phyloP scores from a whole-genome alignment of 2,797 vertebrate species.

The Champsocephalus esox region DNA sequence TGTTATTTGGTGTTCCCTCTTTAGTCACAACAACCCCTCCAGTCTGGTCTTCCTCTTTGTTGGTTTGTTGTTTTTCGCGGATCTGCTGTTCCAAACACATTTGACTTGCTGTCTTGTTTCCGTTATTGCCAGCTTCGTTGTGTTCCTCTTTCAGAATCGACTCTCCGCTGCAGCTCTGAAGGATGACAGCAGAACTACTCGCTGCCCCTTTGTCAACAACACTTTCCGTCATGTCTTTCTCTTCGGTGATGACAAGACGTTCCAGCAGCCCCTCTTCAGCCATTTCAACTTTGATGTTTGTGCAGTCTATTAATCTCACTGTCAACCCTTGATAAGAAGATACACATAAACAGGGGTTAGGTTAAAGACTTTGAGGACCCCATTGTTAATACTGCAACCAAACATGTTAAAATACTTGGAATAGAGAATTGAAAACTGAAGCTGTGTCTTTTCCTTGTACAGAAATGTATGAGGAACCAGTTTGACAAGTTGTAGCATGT shows the following conservation, averaged over 20 bases:
- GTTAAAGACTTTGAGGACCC: not conserved
- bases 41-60: not conserved
- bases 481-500: slow-evolving; percentile 63
- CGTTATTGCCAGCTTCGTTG: slow-evolving; percentile 22
- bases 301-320: slow-evolving; percentile 48
- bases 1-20: slow-evolving; percentile 12
- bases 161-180: not conserved
- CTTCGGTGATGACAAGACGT: slow-evolving; percentile 78
- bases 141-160: slow-evolving; percentile 37
- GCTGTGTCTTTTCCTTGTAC: slow-evolving; percentile 10
- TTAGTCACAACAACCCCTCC: not conserved
- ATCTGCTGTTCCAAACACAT: slow-evolving; percentile 22
- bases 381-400: not conserved
- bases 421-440: not conserved
- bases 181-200: not conserved
- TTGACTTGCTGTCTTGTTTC: not conserved
- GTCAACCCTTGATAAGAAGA: slow-evolving; percentile 51
- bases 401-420: not conserved
- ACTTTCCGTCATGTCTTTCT: slow-evolving; percentile 61
- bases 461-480: slow-evolving; percentile 62
- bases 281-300: slow-evolving; percentile 69
- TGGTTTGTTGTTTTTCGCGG: not conserved
- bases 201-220: slow-evolving; percentile 9
- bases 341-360: slow-evolving; percentile 13
- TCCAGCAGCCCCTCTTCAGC: slow-evolving; percentile 65